Percentiles rank a stretch among this genome's conserved stretches.
Evolutionary conservation across 2,113 vertebrate species (phyloP).

Genomic region (Edolisoma coerulescens): DNA sequence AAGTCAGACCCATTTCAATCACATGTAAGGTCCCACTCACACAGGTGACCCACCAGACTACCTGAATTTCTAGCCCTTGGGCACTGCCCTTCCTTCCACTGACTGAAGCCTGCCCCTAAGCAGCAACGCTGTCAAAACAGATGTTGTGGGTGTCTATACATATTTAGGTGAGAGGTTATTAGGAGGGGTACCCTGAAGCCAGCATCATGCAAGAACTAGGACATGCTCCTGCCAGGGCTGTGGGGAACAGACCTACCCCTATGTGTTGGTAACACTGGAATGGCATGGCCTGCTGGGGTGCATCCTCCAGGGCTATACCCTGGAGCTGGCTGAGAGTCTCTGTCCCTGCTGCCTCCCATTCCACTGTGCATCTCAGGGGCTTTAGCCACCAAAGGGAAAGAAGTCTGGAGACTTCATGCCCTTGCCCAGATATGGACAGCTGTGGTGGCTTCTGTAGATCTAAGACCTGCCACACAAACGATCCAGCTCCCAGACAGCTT

Average conservation of each 20-base stretch:
- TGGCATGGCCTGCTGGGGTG: neutral
- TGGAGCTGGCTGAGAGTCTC: too few species aligned
- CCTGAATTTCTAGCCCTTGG: neutral
- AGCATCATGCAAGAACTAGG: rapidly evolving
- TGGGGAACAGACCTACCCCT: neutral
- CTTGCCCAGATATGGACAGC: neutral
- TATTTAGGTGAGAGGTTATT: neutral
- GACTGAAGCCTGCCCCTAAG: neutral
- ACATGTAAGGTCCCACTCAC: neutral
- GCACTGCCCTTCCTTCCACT: neutral
- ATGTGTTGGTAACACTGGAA: neutral
- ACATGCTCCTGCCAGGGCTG: rapidly evolving
- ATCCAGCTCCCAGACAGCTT: neutral
- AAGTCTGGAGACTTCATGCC: neutral
- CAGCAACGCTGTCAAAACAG: neutral
- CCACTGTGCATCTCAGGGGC: neutral
- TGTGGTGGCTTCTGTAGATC: neutral
- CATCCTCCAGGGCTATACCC: neutral
- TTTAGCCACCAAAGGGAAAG: neutral
- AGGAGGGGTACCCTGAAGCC: neutral
- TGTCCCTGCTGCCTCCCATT: neutral
- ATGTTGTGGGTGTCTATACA: rapidly evolving
- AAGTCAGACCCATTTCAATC: neutral
- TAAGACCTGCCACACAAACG: rapidly evolving
- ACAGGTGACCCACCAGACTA: neutral